Percentiles rank a stretch among this genome's conserved stretches.
These are phyloP conservation scores for Lordiphosa mommai DNA, from an alignment of 1,140 invertebrate genomes.

Conservation along the genomic window DNA sequence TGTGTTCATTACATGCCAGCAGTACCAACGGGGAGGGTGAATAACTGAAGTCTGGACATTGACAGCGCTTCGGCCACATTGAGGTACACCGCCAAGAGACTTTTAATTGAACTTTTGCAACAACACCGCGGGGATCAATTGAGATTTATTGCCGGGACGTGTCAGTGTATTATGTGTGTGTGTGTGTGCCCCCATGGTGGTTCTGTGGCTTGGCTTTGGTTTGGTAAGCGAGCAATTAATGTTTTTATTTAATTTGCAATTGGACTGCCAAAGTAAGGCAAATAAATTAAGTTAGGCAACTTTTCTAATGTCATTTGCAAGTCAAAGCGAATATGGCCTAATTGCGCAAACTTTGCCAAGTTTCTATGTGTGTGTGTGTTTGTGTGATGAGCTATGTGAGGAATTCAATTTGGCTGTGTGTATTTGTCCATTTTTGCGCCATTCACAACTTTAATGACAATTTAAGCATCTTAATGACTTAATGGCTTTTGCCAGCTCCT, in stretches of 20 bases:
- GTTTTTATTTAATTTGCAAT: conserved; percentile 61
- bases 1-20: conserved; percentile 1
- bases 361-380: not conserved
- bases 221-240: conserved; percentile 51
- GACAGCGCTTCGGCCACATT: conserved; percentile 16
- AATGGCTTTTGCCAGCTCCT: conserved; percentile 37
- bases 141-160: conserved; percentile 67
- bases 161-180: conserved; percentile 49
- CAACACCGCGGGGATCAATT: conserved; percentile 65
- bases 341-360: conserved; percentile 28
- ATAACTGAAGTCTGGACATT: not conserved
- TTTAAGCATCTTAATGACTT: conserved; percentile 65
- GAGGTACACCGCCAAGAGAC: conserved; percentile 20
- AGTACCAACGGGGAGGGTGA: not conserved
- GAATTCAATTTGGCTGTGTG: not conserved
- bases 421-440: not conserved
- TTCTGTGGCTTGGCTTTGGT: not conserved
- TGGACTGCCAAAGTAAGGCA: conserved; percentile 15
- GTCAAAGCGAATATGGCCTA: conserved; percentile 54
- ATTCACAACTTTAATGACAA: conserved; percentile 47
- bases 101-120: conserved; percentile 68
- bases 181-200: conserved; percentile 7
- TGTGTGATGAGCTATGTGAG: not conserved
- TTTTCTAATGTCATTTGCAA: conserved; percentile 60
- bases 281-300: conserved; percentile 33